phyloP scores from a whole-genome alignment of 2,888 invertebrate genomes.

The Ditylenchus weischeri region DNA sequence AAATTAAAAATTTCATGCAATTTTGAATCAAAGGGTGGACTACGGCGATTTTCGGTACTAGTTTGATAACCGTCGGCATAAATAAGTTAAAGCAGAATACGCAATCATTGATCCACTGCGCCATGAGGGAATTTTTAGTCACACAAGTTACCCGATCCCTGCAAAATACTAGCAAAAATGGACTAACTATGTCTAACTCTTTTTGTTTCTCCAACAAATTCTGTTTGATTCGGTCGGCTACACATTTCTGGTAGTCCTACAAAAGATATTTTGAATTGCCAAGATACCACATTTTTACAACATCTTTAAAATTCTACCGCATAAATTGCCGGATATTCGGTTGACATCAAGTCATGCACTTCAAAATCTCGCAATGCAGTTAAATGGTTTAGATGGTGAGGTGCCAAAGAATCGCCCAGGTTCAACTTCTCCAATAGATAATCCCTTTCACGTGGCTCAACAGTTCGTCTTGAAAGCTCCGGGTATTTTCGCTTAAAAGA shows the following conservation, averaged over 20 bases:
- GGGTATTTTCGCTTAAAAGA: constrained; percentile 84
- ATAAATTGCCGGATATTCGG: constrained; percentile 90
- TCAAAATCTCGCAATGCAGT: constrained; percentile 64
- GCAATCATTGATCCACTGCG: too few relatives aligned
- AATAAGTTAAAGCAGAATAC: too few relatives aligned
- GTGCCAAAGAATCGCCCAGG: constrained; percentile 31
- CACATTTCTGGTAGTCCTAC: constrained; percentile 59
- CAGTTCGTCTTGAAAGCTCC: constrained; percentile 46
- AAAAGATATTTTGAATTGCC: constrained; percentile 12
- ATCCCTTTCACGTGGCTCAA: constrained; percentile 83
- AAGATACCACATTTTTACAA: constrained; percentile 27
- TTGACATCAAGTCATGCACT: constrained; percentile 88
- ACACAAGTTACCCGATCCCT: too few relatives aligned
- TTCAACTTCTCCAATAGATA: constrained; percentile 68
- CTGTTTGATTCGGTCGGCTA: constrained; percentile 60
- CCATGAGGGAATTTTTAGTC: too few relatives aligned
- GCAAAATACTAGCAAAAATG: constrained; percentile 5
- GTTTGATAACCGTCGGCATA: too few relatives aligned
- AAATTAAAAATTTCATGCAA: too few relatives aligned
- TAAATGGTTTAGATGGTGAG: constrained; percentile 46
- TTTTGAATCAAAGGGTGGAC: too few relatives aligned
- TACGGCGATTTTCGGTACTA: too few relatives aligned
- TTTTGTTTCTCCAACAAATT: constrained; percentile 60
- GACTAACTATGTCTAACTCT: constrained; percentile 55
- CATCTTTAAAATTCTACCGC: constrained; percentile 62